These are phyloP conservation scores for Lepidonotus clava DNA, from an alignment of 2,888 invertebrate genomes.

Conservation along the genomic window DNA sequence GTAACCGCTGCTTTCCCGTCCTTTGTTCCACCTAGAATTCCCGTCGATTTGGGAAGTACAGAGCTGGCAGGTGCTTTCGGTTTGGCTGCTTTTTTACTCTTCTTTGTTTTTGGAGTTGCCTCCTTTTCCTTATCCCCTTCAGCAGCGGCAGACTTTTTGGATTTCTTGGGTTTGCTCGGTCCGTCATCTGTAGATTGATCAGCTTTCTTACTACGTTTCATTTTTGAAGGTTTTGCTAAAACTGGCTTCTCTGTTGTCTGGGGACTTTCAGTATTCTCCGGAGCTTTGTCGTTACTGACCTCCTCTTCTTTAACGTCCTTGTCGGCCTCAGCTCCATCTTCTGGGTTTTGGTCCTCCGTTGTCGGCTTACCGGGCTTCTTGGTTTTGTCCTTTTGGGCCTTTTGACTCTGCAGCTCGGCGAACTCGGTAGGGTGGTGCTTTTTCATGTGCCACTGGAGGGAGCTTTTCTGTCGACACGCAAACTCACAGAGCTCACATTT, in stretches of 20 bases:
- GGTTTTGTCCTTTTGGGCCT: background rate
- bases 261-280: background rate
- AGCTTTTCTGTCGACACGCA: conserved; percentile 78
- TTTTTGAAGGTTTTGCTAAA: background rate
- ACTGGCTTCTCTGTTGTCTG: background rate
- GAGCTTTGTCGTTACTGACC: background rate
- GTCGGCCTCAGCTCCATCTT: background rate
- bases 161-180: conserved; percentile 32
- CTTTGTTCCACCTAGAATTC: background rate
- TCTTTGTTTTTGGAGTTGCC: conserved; percentile 3
- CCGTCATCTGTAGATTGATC: background rate
- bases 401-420: conserved; percentile 34
- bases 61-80: background rate
- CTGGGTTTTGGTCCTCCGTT: background rate
- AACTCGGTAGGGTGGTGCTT: conserved; percentile 63
- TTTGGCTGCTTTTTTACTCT: conserved; percentile 38
- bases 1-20: background rate
- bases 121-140: conserved; percentile 25
- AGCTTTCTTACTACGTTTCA: background rate
- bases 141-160: conserved; percentile 12
- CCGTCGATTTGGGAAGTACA: background rate
- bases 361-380: conserved; percentile 18
- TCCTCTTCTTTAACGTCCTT: background rate
- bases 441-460: conserved; percentile 76
- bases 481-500: conserved; percentile 78